phyloP scores from a whole-genome alignment of 1,140 invertebrate genomes.

The Temnothorax longispinosus region DNA sequence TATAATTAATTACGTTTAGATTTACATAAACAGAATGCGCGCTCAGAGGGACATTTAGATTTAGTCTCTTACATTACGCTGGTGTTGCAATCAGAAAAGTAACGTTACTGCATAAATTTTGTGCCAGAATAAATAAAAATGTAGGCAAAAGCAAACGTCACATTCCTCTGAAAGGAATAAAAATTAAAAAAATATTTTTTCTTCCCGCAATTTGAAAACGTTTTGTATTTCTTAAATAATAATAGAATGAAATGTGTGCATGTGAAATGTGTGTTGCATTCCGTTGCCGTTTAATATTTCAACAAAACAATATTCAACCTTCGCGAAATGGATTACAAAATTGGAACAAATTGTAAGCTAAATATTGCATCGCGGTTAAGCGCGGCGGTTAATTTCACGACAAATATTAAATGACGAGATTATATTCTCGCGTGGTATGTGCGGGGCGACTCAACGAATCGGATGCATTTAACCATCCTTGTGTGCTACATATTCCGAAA shows the following conservation, averaged over 20 bases:
- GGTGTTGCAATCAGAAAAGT: neutral
- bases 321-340: slow-evolving; percentile 31
- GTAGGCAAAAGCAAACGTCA: neutral
- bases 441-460: neutral
- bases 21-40: neutral
- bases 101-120: neutral
- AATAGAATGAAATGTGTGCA: neutral
- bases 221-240: slow-evolving; percentile 6
- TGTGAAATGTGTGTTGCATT: neutral
- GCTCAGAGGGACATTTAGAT: neutral
- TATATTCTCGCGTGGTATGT: neutral
- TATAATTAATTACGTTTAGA: neutral
- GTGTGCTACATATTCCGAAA: slow-evolving; percentile 1
- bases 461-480: neutral
- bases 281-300: slow-evolving; percentile 22
- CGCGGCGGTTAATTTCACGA: slow-evolving; percentile 20
- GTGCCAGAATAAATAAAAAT: neutral
- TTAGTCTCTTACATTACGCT: neutral
- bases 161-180: neutral
- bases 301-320: slow-evolving; percentile 20
- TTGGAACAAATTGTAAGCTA: slow-evolving; percentile 12
- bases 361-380: slow-evolving; percentile 37
- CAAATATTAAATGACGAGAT: slow-evolving; percentile 45
- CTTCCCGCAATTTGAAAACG: neutral
- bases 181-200: slow-evolving; percentile 11